phyloP scores from a whole-genome alignment of 2,797 vertebrate genomes.

The Tolypeutes matacus region DNA sequence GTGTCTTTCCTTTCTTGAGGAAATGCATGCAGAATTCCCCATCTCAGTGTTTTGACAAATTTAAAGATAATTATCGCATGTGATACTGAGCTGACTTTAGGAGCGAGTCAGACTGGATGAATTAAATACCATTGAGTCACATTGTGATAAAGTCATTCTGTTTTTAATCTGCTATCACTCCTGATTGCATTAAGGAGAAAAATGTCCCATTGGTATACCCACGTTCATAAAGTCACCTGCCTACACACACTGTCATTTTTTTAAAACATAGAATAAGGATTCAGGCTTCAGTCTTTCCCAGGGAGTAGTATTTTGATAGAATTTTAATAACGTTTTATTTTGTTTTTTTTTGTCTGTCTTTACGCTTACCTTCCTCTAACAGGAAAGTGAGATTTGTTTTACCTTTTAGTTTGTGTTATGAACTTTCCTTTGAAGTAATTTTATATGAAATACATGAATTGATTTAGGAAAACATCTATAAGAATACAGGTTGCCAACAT shows the following conservation, averaged over 20 bases:
- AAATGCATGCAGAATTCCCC: neutral
- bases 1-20: neutral
- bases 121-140: neutral
- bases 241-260: neutral
- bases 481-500: neutral
- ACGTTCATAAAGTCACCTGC: fast-evolving
- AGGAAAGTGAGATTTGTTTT: neutral
- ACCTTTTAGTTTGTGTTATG: neutral
- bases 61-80: fast-evolving
- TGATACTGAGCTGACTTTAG: neutral
- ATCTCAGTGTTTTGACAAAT: neutral
- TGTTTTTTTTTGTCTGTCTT: neutral
- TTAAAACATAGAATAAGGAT: fast-evolving
- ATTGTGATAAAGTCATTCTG: neutral
- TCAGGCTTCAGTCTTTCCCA: neutral
- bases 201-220: fast-evolving
- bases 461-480: neutral
- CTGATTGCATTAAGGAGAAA: neutral
- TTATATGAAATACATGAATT: neutral
- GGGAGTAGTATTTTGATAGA: neutral
- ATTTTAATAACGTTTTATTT: neutral
- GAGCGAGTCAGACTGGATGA: neutral
- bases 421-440: neutral
- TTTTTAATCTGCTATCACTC: too few species aligned
- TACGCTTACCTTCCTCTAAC: neutral